Evolutionary conservation across 1,140 invertebrate genomes (phyloP).

Genomic region (Hormaphis cornu): DNA sequence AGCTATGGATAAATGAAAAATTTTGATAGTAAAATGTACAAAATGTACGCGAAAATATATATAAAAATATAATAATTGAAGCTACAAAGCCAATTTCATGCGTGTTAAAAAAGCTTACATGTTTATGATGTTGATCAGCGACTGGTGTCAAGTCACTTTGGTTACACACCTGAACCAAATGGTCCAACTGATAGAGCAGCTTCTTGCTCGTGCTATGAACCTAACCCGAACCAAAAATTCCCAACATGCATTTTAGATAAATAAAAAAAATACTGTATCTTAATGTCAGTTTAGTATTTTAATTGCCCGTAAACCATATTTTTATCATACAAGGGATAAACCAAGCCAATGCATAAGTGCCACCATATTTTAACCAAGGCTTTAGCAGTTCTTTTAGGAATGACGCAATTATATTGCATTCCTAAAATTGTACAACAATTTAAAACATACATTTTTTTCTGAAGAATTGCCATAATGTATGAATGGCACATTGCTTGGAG

Average conservation of each 20-base stretch:
- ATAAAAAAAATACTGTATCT: not conserved
- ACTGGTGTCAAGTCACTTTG: conserved; percentile 52
- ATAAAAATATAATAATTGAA: not conserved
- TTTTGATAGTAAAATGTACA: not conserved
- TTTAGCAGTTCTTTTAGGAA: not conserved
- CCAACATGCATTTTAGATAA: conserved; percentile 35
- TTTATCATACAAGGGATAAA: conserved; percentile 3
- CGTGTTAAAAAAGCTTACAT: conserved; percentile 48
- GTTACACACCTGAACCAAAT: conserved; percentile 90
- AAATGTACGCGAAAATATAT: too few relatives aligned
- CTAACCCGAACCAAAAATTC: conserved; percentile 47
- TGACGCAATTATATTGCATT: not conserved
- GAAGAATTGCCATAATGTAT: conserved; percentile 39
- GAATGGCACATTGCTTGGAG: conserved; percentile 40
- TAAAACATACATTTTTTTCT: conserved; percentile 33
- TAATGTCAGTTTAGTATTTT: not conserved
- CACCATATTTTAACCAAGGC: not conserved
- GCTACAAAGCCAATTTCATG: conserved; percentile 4
- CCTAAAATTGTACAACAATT: not conserved
- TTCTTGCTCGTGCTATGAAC: conserved; percentile 95
- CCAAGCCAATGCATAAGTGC: conserved; percentile 25
- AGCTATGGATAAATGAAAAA: conserved; percentile 35
- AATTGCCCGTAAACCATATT: conserved; percentile 1
- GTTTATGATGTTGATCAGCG: conserved; percentile 51
- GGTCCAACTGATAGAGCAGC: conserved; percentile 87